Conservation (phyloP, 2,797 vertebrate species). For the Coluber constrictor region DNA sequence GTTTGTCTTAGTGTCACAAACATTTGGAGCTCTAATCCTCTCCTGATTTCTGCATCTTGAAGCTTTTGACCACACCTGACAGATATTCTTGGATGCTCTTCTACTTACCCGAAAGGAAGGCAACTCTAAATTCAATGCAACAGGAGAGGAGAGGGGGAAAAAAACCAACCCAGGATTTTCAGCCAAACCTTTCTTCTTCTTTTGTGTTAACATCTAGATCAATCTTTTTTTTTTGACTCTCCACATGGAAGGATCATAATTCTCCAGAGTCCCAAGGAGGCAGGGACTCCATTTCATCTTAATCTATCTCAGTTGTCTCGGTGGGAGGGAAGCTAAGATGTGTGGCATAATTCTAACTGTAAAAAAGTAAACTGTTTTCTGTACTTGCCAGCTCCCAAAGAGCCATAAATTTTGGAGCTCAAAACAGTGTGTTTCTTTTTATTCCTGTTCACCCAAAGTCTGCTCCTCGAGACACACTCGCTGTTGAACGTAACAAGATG, state of each 20-base stretch:
- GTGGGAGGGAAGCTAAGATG: not conserved
- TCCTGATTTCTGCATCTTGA: not conserved
- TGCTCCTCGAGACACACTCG: not conserved
- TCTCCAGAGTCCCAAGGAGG: not conserved
- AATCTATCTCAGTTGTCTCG: not conserved
- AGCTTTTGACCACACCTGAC: not conserved
- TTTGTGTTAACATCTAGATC: not conserved
- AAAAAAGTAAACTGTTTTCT: not conserved
- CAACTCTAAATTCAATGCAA: not conserved
- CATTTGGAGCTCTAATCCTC: not conserved
- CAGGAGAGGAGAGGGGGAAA: not conserved
- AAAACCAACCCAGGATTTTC: not conserved
- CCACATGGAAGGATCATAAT: not conserved
- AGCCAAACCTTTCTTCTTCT: not conserved
- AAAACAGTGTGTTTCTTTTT: not conserved
- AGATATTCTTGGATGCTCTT: not conserved
- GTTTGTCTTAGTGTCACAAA: not conserved
- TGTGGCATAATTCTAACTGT: not conserved
- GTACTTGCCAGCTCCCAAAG: not conserved
- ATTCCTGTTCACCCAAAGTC: not conserved
- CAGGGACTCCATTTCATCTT: not conserved
- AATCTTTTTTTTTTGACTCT: not conserved
- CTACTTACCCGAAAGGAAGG: not conserved
- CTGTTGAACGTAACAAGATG: not conserved
- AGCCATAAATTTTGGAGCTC: not conserved